Conservation (phyloP, 2,797 vertebrate genomes). For the Cossypha caffra region DNA sequence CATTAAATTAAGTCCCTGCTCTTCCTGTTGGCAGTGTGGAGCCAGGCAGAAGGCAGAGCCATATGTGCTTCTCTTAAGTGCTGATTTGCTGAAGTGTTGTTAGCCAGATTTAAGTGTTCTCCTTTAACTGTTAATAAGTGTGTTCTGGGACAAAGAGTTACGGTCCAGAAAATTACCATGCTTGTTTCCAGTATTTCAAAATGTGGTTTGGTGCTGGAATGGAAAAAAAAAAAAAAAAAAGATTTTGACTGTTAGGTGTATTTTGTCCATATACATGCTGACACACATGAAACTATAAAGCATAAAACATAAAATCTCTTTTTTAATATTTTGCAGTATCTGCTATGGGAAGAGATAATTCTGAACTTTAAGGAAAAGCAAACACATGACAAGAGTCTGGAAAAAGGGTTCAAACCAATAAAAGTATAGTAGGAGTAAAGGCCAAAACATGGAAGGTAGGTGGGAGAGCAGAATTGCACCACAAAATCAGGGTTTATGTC, state of each 20-base stretch:
- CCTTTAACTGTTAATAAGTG: not conserved
- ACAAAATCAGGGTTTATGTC: not conserved
- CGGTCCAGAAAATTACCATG: not conserved
- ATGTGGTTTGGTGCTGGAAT: not conserved
- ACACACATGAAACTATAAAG: not conserved
- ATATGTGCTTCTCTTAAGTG: conserved; percentile 57
- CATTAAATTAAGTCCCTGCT: conserved; percentile 27
- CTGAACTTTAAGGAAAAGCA: not conserved
- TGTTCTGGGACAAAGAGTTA: conserved; percentile 42
- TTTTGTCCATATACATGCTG: not conserved
- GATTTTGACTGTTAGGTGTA: not conserved
- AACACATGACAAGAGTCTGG: not conserved
- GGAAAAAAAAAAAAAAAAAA: not conserved
- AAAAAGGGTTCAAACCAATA: not conserved
- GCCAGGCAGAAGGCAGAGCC: conserved; percentile 60
- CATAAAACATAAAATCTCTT: not conserved
- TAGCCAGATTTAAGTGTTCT: conserved; percentile 6
- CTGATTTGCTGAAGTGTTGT: conserved; percentile 30
- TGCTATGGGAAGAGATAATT: not conserved
- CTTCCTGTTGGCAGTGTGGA: conserved; percentile 52
- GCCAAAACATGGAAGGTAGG: not conserved
- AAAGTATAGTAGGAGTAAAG: not conserved
- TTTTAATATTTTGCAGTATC: not conserved
- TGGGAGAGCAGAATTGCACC: not conserved
- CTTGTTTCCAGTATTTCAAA: not conserved